Evolutionary conservation across 2,888 invertebrate species (phyloP).

Genomic region (Petrolisthes manimaculis): DNA sequence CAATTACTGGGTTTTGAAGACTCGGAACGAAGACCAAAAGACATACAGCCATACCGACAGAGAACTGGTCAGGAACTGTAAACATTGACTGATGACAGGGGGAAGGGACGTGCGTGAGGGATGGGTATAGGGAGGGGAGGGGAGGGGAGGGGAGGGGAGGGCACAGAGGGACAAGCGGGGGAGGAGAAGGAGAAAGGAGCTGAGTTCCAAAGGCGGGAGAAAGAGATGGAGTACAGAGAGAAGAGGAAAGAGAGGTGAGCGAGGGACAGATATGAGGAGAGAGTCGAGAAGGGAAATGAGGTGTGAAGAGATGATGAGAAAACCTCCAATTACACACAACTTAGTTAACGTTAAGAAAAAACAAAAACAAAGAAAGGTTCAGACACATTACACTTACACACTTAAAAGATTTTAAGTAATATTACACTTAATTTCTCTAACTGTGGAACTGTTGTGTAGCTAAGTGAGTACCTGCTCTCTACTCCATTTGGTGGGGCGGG

Average conservation of each 20-base stretch:
- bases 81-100: constrained; percentile 17
- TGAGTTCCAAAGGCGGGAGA: neutral
- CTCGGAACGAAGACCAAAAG: neutral
- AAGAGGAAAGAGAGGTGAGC: neutral
- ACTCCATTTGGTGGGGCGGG: neutral
- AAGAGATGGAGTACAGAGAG: neutral
- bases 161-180: neutral
- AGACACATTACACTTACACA: too few species aligned
- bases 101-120: neutral
- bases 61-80: neutral
- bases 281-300: neutral
- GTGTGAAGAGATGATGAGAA: neutral
- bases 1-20: neutral
- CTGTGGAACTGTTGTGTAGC: too few species aligned
- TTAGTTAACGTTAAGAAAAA: too few species aligned
- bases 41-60: neutral
- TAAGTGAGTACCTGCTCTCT: too few species aligned
- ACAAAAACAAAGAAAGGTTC: too few species aligned
- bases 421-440: too few species aligned
- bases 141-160: neutral
- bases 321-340: too few species aligned
- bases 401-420: too few species aligned
- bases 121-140: neutral
- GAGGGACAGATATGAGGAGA: neutral
- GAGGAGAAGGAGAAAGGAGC: neutral